Evolutionary conservation across 2,888 invertebrate species (phyloP), one percentile per base, ranked within the genome.

Genomic region (Axea sp.): DNA sequence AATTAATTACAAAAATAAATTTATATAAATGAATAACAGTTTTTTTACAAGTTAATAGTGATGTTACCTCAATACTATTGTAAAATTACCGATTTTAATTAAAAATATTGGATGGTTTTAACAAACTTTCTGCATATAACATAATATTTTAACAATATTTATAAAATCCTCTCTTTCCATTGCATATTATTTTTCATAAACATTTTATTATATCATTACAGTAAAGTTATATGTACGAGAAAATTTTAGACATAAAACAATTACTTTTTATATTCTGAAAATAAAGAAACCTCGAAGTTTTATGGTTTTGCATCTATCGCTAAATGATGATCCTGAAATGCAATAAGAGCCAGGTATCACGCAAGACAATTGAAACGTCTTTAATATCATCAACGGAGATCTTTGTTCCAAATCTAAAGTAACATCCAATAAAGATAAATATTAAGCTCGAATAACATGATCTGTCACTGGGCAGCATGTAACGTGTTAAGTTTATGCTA

Each of bases 401-500:
- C 49, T 64, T 53, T 53, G 64, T 74, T 65, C 47, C 43, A 39
- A 69, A 74, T 69, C 39, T 65, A 55, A 67, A 60, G 53, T 60
- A 73, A 68, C 57, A 68, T 62, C 67, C 59, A 75, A 75, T 75
- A 55, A 65, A 75, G 71, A 75, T 75, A 71, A 67, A 65, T 65
- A 39, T 57, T 73, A 45, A 73, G 53, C 65, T 53, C 22, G 51
- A 33, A 60, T 53, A 69, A 69, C 69, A 57, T 65, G 69, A 74
- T 74, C 51, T 74, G 74, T 71, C 59, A 60, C 74, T 60, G 65
- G 65, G 60, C 69, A 69, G 59, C 51, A 17, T 69, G 74, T 59
- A 64, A 69, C 69, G 74, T 69, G 74, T 74, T 69, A 74, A 64
- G 73, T 74, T 74, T 74, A 60, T 69, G 64, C 68, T 73, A 68